These are phyloP conservation scores for Shargacucullia verbasci DNA, from an alignment of 2,888 invertebrate genomes.

Conservation along the genomic window DNA sequence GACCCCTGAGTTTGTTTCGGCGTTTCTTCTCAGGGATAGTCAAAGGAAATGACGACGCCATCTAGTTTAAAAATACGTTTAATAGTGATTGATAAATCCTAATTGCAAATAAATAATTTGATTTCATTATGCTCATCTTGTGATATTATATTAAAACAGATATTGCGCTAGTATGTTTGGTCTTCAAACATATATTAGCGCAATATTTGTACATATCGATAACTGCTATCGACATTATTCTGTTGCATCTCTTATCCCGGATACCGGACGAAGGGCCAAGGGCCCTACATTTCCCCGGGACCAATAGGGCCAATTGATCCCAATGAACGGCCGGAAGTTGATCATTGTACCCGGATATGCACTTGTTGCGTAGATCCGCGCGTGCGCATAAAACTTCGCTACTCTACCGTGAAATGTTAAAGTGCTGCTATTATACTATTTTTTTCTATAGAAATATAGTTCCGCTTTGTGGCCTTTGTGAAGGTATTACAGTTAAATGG, in stretches of 20 bases:
- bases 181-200: no score
- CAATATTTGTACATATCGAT: conserved; percentile 43
- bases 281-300: conserved; percentile 65
- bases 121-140: no score
- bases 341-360: conserved; percentile 79
- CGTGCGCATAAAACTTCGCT: conserved; percentile 42
- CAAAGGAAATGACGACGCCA: no score
- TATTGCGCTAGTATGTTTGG: no score
- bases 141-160: no score
- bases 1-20: no score
- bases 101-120: no score
- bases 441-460: conserved; percentile 45
- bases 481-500: conserved; percentile 24
- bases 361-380: conserved; percentile 66
- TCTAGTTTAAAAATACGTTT: no score
- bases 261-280: conserved; percentile 74
- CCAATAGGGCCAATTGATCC: conserved; percentile 74
- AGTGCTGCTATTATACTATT: conserved; percentile 49
- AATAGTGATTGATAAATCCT: no score
- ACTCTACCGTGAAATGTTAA: conserved; percentile 58
- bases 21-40: no score
- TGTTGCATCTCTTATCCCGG: conserved; percentile 65
- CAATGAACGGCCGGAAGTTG: conserved; percentile 74
- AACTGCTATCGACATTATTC: neutral
- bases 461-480: conserved; percentile 48